Conservation (phyloP, 2,888 invertebrate genomes). For the Galeruca laticollis region DNA sequence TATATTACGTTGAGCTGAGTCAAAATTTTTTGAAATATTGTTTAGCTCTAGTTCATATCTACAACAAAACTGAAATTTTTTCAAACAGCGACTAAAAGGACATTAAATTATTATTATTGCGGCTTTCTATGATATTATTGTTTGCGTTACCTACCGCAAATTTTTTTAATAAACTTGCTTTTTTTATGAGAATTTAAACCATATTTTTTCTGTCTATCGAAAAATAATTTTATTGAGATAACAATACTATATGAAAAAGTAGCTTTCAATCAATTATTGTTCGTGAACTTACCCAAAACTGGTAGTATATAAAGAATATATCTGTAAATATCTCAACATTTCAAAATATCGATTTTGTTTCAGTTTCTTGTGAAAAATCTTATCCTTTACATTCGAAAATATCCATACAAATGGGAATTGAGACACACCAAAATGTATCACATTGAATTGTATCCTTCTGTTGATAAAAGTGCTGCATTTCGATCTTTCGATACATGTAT, state of each 20-base stretch:
- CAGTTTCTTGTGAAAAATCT: not conserved
- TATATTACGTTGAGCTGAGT: not conserved
- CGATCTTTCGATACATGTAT: not conserved
- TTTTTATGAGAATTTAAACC: too few relatives aligned
- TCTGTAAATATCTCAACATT: not conserved
- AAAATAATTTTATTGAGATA: not conserved
- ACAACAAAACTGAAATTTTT: too few relatives aligned
- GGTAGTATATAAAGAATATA: not conserved
- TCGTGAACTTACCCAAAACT: constrained; percentile 4
- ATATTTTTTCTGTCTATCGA: not conserved
- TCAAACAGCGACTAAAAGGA: too few relatives aligned
- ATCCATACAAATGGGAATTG: constrained; percentile 7
- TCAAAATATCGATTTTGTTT: constrained; percentile 8
- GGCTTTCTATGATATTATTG: too few relatives aligned
- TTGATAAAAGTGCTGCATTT: not conserved
- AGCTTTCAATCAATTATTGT: not conserved
- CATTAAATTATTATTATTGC: too few relatives aligned
- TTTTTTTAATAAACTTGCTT: too few relatives aligned
- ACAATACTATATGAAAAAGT: not conserved
- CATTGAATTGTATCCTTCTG: constrained; percentile 1
- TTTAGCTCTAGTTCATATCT: too few relatives aligned
- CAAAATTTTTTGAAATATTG: too few relatives aligned
- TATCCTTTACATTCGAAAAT: not conserved
- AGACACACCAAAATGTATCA: not conserved
- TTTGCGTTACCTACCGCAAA: too few relatives aligned